Conservation (phyloP, 2,888 invertebrate species). For the Plagodis dolabraria region DNA sequence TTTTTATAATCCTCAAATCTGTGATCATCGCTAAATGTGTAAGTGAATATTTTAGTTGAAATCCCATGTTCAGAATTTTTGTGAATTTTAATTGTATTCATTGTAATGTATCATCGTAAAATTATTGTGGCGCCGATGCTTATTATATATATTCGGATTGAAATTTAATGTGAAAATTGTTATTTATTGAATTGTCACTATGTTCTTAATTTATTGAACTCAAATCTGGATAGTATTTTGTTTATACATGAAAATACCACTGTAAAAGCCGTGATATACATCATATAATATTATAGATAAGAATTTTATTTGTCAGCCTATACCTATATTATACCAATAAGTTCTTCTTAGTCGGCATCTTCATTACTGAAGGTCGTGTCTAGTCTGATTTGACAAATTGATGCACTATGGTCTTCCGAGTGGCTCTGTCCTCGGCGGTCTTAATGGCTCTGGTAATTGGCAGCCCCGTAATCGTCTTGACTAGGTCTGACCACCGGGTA, state of each 20-base stretch:
- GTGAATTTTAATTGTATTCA: constrained; percentile 52
- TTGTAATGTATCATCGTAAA: constrained; percentile 52
- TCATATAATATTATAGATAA: constrained; percentile 81
- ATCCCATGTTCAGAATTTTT: constrained; percentile 64
- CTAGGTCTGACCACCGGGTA: no score
- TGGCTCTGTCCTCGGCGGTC: no score
- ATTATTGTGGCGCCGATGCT: constrained; percentile 73
- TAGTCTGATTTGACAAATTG: no score
- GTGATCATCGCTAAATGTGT: constrained; percentile 83
- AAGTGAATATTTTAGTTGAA: constrained; percentile 79
- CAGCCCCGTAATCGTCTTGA: no score
- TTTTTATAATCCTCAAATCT: constrained; percentile 83
- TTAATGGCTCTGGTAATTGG: no score
- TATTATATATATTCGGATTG: constrained; percentile 46
- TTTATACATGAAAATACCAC: constrained; percentile 82
- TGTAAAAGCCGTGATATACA: constrained; percentile 85
- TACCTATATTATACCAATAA: not conserved
- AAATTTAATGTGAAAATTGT: constrained; percentile 75
- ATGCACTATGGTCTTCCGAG: no score
- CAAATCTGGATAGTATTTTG: constrained; percentile 78
- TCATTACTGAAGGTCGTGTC: no score
- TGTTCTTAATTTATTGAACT: constrained; percentile 82
- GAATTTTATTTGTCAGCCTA: constrained; percentile 66
- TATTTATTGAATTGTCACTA: constrained; percentile 81
- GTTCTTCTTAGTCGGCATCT: no score